Evolutionary conservation across 2,888 invertebrate genomes (phyloP), one percentile per base, ranked within the genome.

Genomic region (Scaptomyza polygonia): DNA sequence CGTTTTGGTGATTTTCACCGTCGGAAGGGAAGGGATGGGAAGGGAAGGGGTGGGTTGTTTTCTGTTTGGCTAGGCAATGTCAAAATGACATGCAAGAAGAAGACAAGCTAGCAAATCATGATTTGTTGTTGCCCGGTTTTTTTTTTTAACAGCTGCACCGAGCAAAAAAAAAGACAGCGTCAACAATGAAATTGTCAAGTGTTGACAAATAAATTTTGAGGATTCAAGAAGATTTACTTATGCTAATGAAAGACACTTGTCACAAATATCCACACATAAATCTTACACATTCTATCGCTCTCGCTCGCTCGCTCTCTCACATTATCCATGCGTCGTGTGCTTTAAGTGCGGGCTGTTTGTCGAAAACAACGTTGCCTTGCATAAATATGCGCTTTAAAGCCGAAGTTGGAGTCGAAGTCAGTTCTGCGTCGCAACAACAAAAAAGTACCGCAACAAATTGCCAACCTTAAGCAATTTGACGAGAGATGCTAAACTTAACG

Each of bases 161-260:
- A 3, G 6, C 11, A 40, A n/a, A n/a, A n/a, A n/a, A n/a, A n/a
- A n/a, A n/a, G n/a, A n/a, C n/a, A 72, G 58, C 73, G 78, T 77
- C 79, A 88, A 88, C 85, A 89, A 88, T 86, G 86, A 88, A 87
- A 89, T 89, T 89, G 88, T 89, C 89, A 89, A 88, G 88, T 85
- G 84, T 89, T 89, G 90, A 89, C 89, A 89, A 89, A 89, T 89
- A 89, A 89, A 89, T 89, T 89, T 89, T 89, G 77, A 82, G 88
- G 84, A 89, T 87, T 87, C 63, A 62, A 72, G 73, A 71, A 85
- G 85, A 86, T 86, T 87, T 86, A 85, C 86, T 87, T 86, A 87
- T 87, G 86, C 86, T 87, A 86, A 86, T 86, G 87, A 82, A 87
- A 85, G 81, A 77, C 88, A 86, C 83, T 82, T 86, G 88, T 83